A percentile compares a stretch with the other conserved stretches of the same genome.
These are phyloP conservation scores for Aphrophora alni DNA, from an alignment of 2,888 invertebrate species.

Conservation along the genomic window DNA sequence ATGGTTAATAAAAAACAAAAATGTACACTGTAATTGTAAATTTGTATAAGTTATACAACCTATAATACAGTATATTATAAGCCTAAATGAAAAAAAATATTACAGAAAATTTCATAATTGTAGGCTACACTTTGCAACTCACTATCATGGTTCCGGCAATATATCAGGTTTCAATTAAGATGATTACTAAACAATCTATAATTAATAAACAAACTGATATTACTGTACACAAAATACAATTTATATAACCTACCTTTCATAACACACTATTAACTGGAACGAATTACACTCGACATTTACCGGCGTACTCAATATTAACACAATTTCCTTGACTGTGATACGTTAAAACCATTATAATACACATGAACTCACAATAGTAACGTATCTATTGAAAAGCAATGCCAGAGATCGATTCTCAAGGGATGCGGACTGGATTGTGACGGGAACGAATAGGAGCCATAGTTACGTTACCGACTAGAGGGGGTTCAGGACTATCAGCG, in stretches of 20 bases:
- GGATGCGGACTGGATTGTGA: neutral
- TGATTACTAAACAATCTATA: too few relatives aligned
- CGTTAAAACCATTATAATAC: neutral
- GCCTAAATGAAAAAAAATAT: too few relatives aligned
- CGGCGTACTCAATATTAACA: neutral
- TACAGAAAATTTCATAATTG: too few relatives aligned
- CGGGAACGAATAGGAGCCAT: neutral
- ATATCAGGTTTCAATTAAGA: too few relatives aligned
- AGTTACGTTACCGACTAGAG: neutral
- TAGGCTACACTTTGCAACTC: too few relatives aligned
- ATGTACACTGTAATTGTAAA: too few relatives aligned
- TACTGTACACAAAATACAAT: too few relatives aligned
- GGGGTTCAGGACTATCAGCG: neutral
- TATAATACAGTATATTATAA: too few relatives aligned
- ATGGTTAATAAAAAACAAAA: too few relatives aligned
- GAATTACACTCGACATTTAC: neutral
- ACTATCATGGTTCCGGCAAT: too few relatives aligned
- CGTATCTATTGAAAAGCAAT: neutral
- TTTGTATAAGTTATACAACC: too few relatives aligned
- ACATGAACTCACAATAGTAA: neutral
- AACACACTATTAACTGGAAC: neutral
- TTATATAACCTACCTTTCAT: neutral
- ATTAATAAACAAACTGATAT: too few relatives aligned
- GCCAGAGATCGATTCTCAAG: slow-evolving; percentile 1
- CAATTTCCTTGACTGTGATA: neutral